A percentile compares a stretch with the other conserved stretches of the same genome.
These are phyloP conservation scores for Oryzias woworae DNA, from an alignment of 2,113 vertebrate species.

Conservation along the genomic window DNA sequence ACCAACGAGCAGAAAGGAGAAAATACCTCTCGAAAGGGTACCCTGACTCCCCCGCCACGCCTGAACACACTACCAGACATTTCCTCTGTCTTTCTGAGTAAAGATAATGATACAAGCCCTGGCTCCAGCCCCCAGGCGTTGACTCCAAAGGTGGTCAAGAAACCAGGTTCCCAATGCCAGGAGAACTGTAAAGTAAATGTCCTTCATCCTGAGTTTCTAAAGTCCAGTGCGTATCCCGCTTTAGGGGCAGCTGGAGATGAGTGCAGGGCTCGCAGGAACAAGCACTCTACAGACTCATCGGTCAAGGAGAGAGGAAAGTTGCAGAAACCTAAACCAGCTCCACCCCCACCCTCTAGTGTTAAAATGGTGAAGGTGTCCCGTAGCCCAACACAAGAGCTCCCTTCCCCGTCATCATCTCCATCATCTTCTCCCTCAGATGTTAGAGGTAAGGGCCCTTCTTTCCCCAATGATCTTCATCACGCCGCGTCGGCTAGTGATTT, in stretches of 20 bases:
- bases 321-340: constrained; percentile 88
- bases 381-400: constrained; percentile 81
- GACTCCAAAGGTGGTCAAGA: constrained; percentile 85
- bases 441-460: constrained; percentile 76
- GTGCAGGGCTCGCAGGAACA: constrained; percentile 83
- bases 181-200: constrained; percentile 81
- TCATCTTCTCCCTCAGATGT: constrained; percentile 49
- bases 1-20: constrained; percentile 83
- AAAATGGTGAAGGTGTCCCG: constrained; percentile 82
- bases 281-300: constrained; percentile 75
- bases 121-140: constrained; percentile 87
- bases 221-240: constrained; percentile 70
- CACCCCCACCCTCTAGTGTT: constrained; percentile 79
- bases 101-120: constrained; percentile 83
- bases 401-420: constrained; percentile 34
- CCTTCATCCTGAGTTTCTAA: constrained; percentile 76
- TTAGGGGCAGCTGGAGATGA: constrained; percentile 82
- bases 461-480: constrained; percentile 71
- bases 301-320: constrained; percentile 86
- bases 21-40: constrained; percentile 72
- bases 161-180: constrained; percentile 75
- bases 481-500: constrained; percentile 70
- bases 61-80: constrained; percentile 78
- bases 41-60: constrained; percentile 86
- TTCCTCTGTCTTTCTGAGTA: constrained; percentile 60